A percentile compares a stretch with the other conserved stretches of the same genome.
These are phyloP conservation scores for Psilanteris sp. DNA, from an alignment of 1,140 invertebrate species.

Conservation along the genomic window DNA sequence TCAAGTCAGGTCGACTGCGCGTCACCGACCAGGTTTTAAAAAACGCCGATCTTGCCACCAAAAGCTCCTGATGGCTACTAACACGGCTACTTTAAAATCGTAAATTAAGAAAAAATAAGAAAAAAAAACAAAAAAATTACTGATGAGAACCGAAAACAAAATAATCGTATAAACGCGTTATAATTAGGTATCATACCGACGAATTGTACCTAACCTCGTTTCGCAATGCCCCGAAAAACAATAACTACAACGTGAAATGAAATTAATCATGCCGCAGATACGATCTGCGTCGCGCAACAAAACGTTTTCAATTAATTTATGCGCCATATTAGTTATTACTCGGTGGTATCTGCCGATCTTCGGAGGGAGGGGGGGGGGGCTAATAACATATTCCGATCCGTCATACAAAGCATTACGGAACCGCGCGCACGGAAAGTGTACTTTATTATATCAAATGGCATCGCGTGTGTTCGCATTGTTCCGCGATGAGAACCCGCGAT, in stretches of 20 bases:
- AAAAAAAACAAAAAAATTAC: too few species aligned
- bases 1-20: conserved; percentile 67
- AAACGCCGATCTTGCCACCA: conserved; percentile 1
- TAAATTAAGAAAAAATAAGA: too few species aligned
- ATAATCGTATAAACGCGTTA: too few species aligned
- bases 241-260: too few species aligned
- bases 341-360: conserved; percentile 27
- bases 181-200: too few species aligned
- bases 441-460: conserved; percentile 27
- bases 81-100: too few species aligned
- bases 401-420: conserved; percentile 42
- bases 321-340: conserved; percentile 36
- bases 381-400: conserved; percentile 28
- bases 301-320: conserved; percentile 42
- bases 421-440: conserved; percentile 9
- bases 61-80: conserved; percentile 9
- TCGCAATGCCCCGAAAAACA: too few species aligned
- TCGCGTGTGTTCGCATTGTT: conserved; percentile 41
- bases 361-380: not conserved
- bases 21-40: conserved; percentile 46
- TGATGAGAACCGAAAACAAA: too few species aligned
- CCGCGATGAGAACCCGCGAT: conserved; percentile 11
- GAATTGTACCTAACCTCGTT: too few species aligned
- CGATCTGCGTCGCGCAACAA: too few species aligned
- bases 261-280: too few species aligned